phyloP scores from a whole-genome alignment of 1,140 invertebrate species.

The Papilio machaon region DNA sequence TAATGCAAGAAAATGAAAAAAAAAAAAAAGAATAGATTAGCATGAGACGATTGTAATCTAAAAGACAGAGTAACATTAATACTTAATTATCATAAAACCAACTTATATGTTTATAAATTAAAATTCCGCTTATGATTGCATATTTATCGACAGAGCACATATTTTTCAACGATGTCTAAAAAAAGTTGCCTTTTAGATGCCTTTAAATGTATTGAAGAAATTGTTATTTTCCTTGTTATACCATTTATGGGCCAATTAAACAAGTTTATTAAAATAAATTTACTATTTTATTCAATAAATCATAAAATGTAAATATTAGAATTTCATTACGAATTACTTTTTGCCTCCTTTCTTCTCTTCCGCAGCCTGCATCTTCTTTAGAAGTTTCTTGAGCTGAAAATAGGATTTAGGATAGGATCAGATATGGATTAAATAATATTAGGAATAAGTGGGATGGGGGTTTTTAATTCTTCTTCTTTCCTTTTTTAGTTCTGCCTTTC shows the following conservation, averaged over 20 bases:
- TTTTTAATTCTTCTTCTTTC: conserved; percentile 67
- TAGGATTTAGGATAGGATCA: conserved; percentile 1
- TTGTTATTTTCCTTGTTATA: background rate
- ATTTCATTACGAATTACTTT: conserved; percentile 40
- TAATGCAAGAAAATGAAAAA: no score
- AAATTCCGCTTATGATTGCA: background rate
- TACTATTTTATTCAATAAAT: conserved; percentile 28
- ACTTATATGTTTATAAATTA: background rate
- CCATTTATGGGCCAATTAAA: background rate
- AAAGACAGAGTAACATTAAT: no score
- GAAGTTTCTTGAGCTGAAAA: conserved; percentile 65
- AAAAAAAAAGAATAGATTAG: no score
- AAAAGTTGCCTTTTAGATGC: background rate
- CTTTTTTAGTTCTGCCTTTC: conserved; percentile 71
- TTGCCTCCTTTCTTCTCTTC: conserved; percentile 53
- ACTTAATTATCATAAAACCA: background rate
- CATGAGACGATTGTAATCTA: no score
- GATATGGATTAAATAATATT: conserved; percentile 13
- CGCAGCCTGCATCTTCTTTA: conserved; percentile 61
- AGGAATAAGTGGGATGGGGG: background rate
- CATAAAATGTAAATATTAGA: conserved; percentile 34
- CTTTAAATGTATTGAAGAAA: background rate
- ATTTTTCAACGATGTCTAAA: background rate
- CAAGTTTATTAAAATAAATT: background rate
- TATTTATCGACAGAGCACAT: background rate